Evolutionary conservation across 2,113 vertebrate genomes (phyloP).

Genomic region (Eira barbara): DNA sequence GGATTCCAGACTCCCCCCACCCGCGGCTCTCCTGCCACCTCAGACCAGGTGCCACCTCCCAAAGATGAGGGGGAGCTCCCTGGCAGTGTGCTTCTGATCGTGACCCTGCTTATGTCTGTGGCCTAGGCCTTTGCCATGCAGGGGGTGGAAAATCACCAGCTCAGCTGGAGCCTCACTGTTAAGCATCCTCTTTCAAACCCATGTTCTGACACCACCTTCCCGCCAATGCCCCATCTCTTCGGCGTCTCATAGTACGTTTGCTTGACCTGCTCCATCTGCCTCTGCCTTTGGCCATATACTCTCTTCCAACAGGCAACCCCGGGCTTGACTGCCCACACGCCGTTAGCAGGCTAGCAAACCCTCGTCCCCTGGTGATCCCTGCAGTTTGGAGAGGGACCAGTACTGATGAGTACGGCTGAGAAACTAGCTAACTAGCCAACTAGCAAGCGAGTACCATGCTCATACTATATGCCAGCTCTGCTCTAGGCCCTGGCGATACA

Average conservation of each 20-base stretch:
- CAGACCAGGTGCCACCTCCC: not conserved
- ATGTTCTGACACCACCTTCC: not conserved
- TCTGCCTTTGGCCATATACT: not conserved
- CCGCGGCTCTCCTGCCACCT: not conserved
- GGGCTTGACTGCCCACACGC: not conserved
- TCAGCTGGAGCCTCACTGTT: not conserved
- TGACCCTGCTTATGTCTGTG: not conserved
- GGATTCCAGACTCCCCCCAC: not conserved
- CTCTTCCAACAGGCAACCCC: not conserved
- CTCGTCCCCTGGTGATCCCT: not conserved
- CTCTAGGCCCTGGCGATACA: not conserved
- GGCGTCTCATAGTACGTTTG: not conserved
- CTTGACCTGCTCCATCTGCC: not conserved
- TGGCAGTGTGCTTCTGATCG: not conserved
- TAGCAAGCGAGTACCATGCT: not conserved
- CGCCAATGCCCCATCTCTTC: not conserved
- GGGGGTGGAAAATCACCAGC: not conserved
- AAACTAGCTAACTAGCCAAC: not conserved
- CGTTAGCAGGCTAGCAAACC: not conserved
- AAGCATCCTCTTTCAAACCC: not conserved
- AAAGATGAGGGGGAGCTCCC: not conserved
- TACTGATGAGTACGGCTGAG: not conserved
- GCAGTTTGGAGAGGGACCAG: not conserved
- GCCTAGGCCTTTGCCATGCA: not conserved
- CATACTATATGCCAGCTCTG: not conserved